A percentile compares a stretch with the other conserved stretches of the same genome.
These are phyloP conservation scores for Lamellibrachia luymesi DNA, from an alignment of 1,140 invertebrate genomes.

Conservation along the genomic window DNA sequence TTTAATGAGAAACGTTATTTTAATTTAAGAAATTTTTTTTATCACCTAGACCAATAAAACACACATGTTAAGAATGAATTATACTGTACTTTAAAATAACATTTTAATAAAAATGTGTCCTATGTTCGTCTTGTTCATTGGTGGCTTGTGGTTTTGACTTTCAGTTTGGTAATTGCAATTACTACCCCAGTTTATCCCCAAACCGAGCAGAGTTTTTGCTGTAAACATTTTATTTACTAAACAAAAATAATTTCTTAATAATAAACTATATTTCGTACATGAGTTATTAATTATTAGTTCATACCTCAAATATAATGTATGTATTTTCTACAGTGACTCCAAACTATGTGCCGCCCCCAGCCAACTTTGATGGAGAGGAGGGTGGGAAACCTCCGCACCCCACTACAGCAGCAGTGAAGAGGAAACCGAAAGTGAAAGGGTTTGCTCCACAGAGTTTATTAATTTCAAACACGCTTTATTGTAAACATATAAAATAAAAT, in stretches of 20 bases:
- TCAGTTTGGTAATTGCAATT: not conserved
- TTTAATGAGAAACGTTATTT: too few relatives aligned
- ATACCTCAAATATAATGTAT: not conserved
- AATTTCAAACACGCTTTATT: not conserved
- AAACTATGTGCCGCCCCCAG: slow-evolving; percentile 33
- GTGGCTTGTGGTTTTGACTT: not conserved
- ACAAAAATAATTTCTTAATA: not conserved
- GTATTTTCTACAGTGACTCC: slow-evolving; percentile 23
- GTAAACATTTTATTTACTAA: not conserved
- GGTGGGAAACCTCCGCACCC: not conserved
- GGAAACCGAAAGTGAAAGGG: not conserved
- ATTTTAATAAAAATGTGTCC: too few relatives aligned
- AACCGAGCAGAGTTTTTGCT: not conserved
- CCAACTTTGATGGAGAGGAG: slow-evolving; percentile 29
- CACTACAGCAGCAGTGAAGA: not conserved
- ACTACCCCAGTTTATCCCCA: not conserved
- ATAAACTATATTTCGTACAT: not conserved
- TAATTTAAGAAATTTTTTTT: too few relatives aligned
- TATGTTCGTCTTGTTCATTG: too few relatives aligned
- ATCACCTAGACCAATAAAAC: too few relatives aligned
- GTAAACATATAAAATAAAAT: not conserved
- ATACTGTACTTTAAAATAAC: too few relatives aligned
- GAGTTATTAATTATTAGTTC: not conserved
- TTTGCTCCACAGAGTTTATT: not conserved
- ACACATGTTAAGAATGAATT: too few relatives aligned